Percentiles rank a stretch among this genome's conserved stretches.
Evolutionary conservation across 2,797 vertebrate genomes (phyloP).

Genomic region (Echiichthys vipera): DNA sequence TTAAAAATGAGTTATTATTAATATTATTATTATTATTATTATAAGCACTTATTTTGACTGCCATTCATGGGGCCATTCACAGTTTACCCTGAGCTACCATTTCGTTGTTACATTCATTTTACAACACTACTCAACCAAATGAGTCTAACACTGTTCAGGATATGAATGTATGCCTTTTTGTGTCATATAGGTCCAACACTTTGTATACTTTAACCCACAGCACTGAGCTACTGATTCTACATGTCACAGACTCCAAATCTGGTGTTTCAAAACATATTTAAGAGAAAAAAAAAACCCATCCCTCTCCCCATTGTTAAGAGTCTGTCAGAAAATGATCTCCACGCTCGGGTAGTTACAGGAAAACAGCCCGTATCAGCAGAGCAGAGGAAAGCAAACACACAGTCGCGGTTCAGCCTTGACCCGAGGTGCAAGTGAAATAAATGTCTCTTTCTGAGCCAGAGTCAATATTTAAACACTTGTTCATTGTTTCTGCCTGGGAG

Average conservation of each 20-base stretch:
- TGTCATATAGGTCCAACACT: constrained; percentile 27
- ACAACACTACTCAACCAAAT: constrained; percentile 3
- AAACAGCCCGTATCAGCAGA: constrained; percentile 57
- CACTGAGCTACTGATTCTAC: not conserved
- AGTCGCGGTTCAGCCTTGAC: constrained; percentile 64
- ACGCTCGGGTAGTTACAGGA: constrained; percentile 29
- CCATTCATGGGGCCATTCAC: constrained; percentile 9
- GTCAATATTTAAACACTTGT: constrained; percentile 76
- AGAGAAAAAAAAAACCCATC: constrained; percentile 33
- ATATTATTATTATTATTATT: no score
- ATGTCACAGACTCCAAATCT: constrained; percentile 6
- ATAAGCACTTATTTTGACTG: constrained; percentile 17
- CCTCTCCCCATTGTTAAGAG: constrained; percentile 9
- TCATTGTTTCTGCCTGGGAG: constrained; percentile 65
- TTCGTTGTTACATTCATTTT: constrained; percentile 1
- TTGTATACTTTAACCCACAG: not conserved
- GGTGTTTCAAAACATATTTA: constrained; percentile 21
- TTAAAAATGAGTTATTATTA: no score
- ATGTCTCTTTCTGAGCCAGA: constrained; percentile 60
- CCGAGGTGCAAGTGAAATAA: constrained; percentile 58
- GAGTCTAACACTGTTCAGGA: constrained; percentile 63
- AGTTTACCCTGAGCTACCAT: constrained; percentile 22
- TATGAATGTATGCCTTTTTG: constrained; percentile 47
- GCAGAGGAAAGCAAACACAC: constrained; percentile 56
- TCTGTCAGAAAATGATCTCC: constrained; percentile 27